Base-by-base conservation (phyloP, 2,888 invertebrate species). In the Andricus curvator region DNA sequence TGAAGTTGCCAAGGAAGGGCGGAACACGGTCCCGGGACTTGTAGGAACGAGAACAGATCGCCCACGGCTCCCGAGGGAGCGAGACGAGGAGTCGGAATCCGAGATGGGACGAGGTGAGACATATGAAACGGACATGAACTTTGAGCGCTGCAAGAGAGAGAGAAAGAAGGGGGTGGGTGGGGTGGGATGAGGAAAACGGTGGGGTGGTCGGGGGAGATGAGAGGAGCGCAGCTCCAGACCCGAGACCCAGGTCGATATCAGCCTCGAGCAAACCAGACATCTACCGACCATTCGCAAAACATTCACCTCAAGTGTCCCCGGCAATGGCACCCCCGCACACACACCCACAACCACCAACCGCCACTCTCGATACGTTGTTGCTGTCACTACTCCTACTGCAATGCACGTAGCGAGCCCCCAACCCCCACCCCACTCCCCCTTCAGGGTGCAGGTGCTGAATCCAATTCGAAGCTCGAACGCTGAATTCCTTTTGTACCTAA, bases 281-380 rank as follows among this genome's bases (percentile, higher is more conserved):
- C 91, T 92, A 92, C 91, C 92, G 92, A 92, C 91, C 92, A 91
- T 92, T 92, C 92, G 90, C 92, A 91, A 92, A 92, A 92, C 92
- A 91, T 92, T 92, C 92, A 92, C 92, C 92, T 91, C 91, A 90
- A 92, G 92, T 91, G 91, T 91, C 90, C 90, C 90, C 88, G 88
- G 89, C 90, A 80, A 77, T 83, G 78, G 82, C 82, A 77, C 80
- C 82, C 84, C 82, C 83, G 76, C 81, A 81, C 78, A 82, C 78
- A n/a, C 74, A 56, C 22, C 51, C 77, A 65, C 67, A 44, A 29
- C 48, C 79, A 67, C 62, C 81, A 68, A 64, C 77, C 76, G 22
- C 74, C 77, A 29, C 65, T 62, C 77, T 22, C 78, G 82, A 80
- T 83, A 81, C 77, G 74, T 78, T 81, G 76, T 78, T 81, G 79